These are phyloP conservation scores for Tylochromis polylepis DNA, from an alignment of 2,113 vertebrate species.

Conservation along the genomic window DNA sequence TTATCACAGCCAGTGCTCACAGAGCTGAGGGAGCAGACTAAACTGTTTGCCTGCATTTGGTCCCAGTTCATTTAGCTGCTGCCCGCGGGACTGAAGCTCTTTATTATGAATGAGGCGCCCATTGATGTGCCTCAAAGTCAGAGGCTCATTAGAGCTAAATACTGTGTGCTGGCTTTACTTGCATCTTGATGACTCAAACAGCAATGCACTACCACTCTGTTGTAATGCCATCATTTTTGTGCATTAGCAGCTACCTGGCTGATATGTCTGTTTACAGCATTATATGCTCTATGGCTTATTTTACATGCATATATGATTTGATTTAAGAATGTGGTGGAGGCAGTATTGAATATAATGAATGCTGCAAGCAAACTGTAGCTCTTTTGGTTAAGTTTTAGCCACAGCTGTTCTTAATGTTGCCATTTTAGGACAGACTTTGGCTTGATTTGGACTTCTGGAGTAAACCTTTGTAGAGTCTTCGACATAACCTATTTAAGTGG, in stretches of 20 bases:
- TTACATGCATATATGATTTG: background rate
- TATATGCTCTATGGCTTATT: background rate
- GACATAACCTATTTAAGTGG: background rate
- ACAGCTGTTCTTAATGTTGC: background rate
- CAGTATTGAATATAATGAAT: background rate
- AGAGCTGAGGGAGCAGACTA: slow-evolving; percentile 51
- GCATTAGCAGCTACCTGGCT: background rate
- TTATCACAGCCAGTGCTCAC: slow-evolving; percentile 26
- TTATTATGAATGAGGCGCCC: slow-evolving; percentile 62
- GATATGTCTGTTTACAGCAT: background rate
- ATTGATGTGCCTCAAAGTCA: slow-evolving; percentile 60
- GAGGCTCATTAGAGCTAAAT: slow-evolving; percentile 58
- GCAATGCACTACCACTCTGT: background rate
- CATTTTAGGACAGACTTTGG: background rate
- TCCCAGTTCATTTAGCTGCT: slow-evolving; percentile 60
- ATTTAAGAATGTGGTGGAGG: background rate
- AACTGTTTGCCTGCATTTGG: slow-evolving; percentile 62
- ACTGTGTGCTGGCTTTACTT: slow-evolving; percentile 31
- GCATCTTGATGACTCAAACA: slow-evolving; percentile 32
- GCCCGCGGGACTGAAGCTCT: slow-evolving; percentile 44
- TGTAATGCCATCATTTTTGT: background rate
- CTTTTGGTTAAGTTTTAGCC: background rate
- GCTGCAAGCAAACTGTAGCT: background rate
- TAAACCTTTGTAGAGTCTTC: background rate
- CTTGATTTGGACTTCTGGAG: background rate